phyloP scores from a whole-genome alignment of 2,113 vertebrate species.

The Calidris pygmaea region DNA sequence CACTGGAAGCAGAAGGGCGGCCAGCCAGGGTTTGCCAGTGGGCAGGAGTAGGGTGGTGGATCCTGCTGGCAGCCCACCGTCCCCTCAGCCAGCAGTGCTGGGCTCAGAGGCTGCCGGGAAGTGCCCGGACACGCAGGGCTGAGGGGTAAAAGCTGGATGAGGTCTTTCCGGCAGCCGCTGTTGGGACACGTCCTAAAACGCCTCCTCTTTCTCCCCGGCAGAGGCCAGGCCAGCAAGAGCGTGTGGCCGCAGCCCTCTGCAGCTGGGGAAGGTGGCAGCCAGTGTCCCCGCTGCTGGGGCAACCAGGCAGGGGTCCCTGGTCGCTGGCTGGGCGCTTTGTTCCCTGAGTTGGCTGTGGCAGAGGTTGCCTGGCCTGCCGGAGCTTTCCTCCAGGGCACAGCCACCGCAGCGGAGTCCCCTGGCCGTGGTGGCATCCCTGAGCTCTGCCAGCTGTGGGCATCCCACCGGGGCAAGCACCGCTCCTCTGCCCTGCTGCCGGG shows the following conservation, averaged over 20 bases:
- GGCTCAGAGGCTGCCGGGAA: not conserved
- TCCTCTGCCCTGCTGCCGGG: not conserved
- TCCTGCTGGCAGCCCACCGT: not conserved
- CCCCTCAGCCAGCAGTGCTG: accelerated
- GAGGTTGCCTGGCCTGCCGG: not conserved
- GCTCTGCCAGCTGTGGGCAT: not conserved
- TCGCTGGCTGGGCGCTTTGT: accelerated
- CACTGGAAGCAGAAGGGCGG: accelerated
- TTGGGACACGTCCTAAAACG: not conserved
- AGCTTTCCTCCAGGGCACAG: not conserved
- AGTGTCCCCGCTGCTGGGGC: accelerated
- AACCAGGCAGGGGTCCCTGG: accelerated
- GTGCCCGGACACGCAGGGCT: not conserved
- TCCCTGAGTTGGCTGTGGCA: not conserved
- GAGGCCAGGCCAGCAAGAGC: not conserved
- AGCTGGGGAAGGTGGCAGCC: not conserved
- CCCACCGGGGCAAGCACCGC: accelerated
- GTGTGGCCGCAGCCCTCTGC: accelerated
- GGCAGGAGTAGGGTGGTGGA: accelerated
- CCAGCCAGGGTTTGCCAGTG: accelerated
- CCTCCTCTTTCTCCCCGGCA: not conserved
- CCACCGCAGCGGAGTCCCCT: accelerated
- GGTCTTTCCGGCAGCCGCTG: slow-evolving; percentile 5
- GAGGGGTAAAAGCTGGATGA: not conserved
- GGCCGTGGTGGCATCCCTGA: not conserved